Conservation (phyloP, 92 coral and sea anemone genomes). For the Epizoanthus stellaris region DNA sequence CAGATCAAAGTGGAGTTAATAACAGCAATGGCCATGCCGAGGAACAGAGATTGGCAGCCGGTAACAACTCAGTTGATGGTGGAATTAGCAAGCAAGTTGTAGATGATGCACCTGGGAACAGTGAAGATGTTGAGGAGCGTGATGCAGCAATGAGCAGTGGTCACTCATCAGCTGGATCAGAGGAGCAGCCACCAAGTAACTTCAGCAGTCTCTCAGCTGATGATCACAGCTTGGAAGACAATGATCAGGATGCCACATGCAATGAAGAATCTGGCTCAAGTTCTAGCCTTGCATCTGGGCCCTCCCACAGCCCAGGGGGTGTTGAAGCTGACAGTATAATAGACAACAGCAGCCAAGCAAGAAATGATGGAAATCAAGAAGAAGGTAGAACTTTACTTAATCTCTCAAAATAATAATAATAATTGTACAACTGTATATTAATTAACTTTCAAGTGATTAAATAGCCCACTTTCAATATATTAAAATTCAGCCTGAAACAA, state of each 20-base stretch:
- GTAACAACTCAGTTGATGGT: not conserved
- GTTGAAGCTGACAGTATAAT: too few relatives aligned
- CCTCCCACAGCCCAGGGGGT: too few relatives aligned
- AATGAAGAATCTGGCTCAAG: too few relatives aligned
- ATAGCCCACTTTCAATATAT: too few relatives aligned
- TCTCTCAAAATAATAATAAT: too few relatives aligned
- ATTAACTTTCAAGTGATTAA: too few relatives aligned
- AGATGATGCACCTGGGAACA: not conserved
- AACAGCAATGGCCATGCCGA: not conserved
- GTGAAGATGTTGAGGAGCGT: not conserved
- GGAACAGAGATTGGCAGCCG: not conserved
- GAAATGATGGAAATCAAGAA: too few relatives aligned
- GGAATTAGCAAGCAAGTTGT: not conserved
- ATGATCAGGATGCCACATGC: not conserved
- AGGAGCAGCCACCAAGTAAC: not conserved
- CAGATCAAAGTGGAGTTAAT: not conserved
- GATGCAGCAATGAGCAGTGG: not conserved
- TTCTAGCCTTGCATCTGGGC: too few relatives aligned
- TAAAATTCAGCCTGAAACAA: too few relatives aligned
- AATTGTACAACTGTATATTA: too few relatives aligned
- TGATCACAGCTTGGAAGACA: not conserved
- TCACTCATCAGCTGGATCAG: slow-evolving; percentile 13
- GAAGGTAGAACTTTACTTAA: too few relatives aligned
- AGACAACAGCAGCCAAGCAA: too few relatives aligned
- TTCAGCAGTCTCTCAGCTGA: not conserved